Evolutionary conservation across 2,888 invertebrate species (phyloP).

Genomic region (Allolobophora icterica): DNA sequence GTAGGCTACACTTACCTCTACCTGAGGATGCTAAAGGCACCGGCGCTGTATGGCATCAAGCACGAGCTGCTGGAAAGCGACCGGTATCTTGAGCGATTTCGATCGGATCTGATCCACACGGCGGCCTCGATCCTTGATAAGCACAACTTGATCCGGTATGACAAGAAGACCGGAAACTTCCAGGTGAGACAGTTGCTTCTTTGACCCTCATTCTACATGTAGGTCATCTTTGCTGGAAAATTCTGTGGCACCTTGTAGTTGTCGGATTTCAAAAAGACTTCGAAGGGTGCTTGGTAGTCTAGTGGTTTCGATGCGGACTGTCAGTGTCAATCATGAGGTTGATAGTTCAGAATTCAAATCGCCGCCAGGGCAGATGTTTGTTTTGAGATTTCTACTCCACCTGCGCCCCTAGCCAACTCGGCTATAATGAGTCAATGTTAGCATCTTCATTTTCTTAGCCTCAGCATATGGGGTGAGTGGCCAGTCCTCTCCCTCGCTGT

Average conservation of each 20-base stretch:
- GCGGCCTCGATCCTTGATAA: conserved; percentile 87
- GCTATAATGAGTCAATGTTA: no score
- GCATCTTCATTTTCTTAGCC: no score
- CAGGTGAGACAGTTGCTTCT: conserved; percentile 66
- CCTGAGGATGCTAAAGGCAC: conserved; percentile 89
- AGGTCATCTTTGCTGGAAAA: neutral
- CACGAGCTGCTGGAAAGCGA: conserved; percentile 75
- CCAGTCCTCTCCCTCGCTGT: no score
- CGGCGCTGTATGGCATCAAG: conserved; percentile 86
- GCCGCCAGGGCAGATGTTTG: no score
- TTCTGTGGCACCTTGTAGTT: neutral
- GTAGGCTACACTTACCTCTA: conserved; percentile 90
- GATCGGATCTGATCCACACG: conserved; percentile 94
- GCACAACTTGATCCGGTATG: conserved; percentile 90
- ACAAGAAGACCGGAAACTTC: conserved; percentile 83
- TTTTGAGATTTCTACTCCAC: no score
- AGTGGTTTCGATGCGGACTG: no score
- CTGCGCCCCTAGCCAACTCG: no score
- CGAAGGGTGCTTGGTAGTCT: neutral
- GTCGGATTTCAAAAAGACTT: no score
- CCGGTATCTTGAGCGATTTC: conserved; percentile 81
- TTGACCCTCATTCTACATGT: conserved; percentile 34
- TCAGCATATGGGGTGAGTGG: no score
- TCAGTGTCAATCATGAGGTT: no score
- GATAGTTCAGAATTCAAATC: no score